Conservation (phyloP, 2,113 vertebrate species). For the Ctenomys sociabilis region DNA sequence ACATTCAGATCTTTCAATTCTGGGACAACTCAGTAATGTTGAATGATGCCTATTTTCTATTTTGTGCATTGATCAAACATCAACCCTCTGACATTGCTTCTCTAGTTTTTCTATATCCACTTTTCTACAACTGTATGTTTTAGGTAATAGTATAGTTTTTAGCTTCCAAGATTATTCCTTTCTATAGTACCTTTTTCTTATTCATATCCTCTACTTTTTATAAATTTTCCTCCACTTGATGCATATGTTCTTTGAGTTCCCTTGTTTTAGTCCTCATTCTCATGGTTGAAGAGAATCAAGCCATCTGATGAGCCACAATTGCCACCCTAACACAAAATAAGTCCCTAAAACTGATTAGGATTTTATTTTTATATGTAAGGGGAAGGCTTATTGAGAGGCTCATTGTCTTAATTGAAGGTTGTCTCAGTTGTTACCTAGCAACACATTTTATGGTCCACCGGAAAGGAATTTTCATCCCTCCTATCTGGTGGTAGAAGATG, state of each 20-base stretch:
- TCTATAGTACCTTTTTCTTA: slow-evolving; percentile 33
- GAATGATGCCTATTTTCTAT: not conserved
- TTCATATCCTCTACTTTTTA: not conserved
- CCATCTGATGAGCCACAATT: not conserved
- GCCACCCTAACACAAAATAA: not conserved
- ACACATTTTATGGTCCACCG: not conserved
- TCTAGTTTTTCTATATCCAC: not conserved
- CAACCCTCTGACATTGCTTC: not conserved
- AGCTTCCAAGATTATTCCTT: not conserved
- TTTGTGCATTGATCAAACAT: slow-evolving; percentile 6
- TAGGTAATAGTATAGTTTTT: not conserved
- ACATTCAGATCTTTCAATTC: not conserved
- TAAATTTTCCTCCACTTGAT: not conserved
- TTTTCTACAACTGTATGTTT: slow-evolving; percentile 4
- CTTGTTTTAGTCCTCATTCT: not conserved
- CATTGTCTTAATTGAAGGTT: not conserved
- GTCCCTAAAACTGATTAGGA: not conserved
- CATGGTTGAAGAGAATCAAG: not conserved
- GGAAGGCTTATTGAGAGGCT: not conserved
- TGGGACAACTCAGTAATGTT: not conserved
- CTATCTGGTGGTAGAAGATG: not conserved
- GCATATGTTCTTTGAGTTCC: not conserved
- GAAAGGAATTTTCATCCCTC: not conserved
- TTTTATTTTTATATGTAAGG: not conserved
- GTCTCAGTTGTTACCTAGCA: not conserved